Evolutionary conservation across 1,140 invertebrate species (phyloP), one percentile per base, ranked within the genome.

Genomic region (Eumaeus atala): DNA sequence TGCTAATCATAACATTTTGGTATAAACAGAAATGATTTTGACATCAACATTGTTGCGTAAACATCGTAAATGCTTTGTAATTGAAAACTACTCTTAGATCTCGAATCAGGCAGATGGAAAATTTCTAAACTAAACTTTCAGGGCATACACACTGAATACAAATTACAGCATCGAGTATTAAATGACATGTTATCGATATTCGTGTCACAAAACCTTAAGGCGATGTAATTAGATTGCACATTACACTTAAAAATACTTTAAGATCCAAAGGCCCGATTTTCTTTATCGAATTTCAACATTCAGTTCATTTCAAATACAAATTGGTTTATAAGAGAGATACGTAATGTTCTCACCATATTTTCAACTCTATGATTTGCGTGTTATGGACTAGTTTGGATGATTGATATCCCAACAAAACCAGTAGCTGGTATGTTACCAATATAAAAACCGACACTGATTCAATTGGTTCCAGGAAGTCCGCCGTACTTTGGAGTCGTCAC

Each of bases 1-100:
- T 70, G 63, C 61, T 67, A 73, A 68, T 71, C 54, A 58, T 69
- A 62, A 66, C 61, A 64, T 67, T 70, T 73, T 67, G 64, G 62
- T 51, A 52, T 51, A 54, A 49, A 59, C 56, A 57, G 56, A 59
- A 66, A 63, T 62, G 47, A 61, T 62, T 62, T 67, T 61, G 58
- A 49, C 59, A 64, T 59, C 61, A 57, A 56, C 54, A 53, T 56
- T 48, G 52, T 69, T 64, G 51, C 60, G 52, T 62, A 66, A 70
- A 58, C 53, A 50, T 58, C 56, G 52, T 61, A 62, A 66, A 59
- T 61, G 59, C 58, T 54, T 54, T 58, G 61, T 64, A 67, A 62
- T 61, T 61, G 57, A 59, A 60, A 63, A 63, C 60, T 51, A 51
- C 54, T 63, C 48, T 54, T 54, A 61, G 59, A 61, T 61, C 40